Conservation (phyloP, 1,140 invertebrate genomes). For the Cotesia vestalis region DNA sequence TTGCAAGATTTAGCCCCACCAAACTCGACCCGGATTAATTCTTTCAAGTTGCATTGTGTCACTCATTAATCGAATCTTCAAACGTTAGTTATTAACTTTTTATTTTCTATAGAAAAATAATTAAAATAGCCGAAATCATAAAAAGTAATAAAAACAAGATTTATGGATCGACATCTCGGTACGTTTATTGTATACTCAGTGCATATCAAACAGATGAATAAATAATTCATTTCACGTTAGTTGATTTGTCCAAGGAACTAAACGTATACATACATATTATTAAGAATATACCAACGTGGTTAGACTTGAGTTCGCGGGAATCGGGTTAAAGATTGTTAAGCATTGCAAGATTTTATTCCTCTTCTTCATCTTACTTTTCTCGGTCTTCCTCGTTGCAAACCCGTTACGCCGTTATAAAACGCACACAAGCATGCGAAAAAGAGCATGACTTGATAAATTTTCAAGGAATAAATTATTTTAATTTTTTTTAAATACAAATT, state of each 20-base stretch:
- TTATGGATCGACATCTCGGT: constrained; percentile 29
- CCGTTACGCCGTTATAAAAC: constrained; percentile 40
- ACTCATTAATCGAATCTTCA: background rate
- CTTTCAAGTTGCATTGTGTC: background rate
- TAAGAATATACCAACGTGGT: constrained; percentile 9
- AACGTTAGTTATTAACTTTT: background rate
- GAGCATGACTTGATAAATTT: constrained; percentile 15
- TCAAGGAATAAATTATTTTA: background rate
- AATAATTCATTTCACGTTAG: background rate
- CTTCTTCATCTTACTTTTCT: background rate
- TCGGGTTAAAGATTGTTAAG: constrained; percentile 34
- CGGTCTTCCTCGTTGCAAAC: constrained; percentile 28
- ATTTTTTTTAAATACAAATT: background rate
- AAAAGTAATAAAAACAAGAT: background rate
- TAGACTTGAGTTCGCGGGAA: constrained; percentile 31
- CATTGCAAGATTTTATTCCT: constrained; percentile 24
- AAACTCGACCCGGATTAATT: constrained; percentile 12
- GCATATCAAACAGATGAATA: background rate
- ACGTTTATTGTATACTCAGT: constrained; percentile 3
- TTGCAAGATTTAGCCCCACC: constrained; percentile 6
- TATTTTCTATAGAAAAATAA: background rate
- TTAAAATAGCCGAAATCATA: background rate
- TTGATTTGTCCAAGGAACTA: constrained; percentile 2
- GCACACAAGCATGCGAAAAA: constrained; percentile 27
- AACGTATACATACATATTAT: background rate